Percentiles rank a stretch among this genome's conserved stretches.
phyloP scores from a whole-genome alignment of 2,113 vertebrate genomes.

The Propithecus coquereli region DNA sequence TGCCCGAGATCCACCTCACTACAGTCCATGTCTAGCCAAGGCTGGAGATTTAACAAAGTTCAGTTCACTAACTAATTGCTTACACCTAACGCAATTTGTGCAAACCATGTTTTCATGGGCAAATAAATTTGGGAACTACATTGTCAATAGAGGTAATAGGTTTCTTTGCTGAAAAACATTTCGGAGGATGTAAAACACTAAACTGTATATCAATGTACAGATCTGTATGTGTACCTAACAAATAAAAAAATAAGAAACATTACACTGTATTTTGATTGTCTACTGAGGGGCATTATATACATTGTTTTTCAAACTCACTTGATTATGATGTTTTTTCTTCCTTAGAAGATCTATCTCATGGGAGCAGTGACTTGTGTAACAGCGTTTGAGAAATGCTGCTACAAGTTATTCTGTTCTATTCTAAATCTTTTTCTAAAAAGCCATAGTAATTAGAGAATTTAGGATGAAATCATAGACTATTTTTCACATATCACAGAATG shows the following conservation, averaged over 20 bases:
- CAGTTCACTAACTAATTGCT: background rate
- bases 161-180: background rate
- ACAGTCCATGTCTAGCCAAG: too few relatives aligned
- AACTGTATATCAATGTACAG: background rate
- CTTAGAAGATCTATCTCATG: background rate
- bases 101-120: background rate
- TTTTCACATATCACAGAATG: background rate
- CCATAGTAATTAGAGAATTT: background rate
- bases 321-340: background rate
- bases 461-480: background rate
- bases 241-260: background rate
- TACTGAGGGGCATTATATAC: background rate
- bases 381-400: background rate
- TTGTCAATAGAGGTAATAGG: background rate
- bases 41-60: background rate
- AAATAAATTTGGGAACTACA: background rate
- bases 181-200: background rate
- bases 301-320: background rate
- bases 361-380: background rate
- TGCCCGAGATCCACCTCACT: background rate
- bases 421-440: background rate
- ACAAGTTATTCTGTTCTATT: background rate
- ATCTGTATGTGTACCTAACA: too few relatives aligned
- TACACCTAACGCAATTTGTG: background rate
- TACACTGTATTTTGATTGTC: background rate